These are phyloP conservation scores for Saguinus midas DNA, from an alignment of 2,113 vertebrate genomes.

Conservation along the genomic window DNA sequence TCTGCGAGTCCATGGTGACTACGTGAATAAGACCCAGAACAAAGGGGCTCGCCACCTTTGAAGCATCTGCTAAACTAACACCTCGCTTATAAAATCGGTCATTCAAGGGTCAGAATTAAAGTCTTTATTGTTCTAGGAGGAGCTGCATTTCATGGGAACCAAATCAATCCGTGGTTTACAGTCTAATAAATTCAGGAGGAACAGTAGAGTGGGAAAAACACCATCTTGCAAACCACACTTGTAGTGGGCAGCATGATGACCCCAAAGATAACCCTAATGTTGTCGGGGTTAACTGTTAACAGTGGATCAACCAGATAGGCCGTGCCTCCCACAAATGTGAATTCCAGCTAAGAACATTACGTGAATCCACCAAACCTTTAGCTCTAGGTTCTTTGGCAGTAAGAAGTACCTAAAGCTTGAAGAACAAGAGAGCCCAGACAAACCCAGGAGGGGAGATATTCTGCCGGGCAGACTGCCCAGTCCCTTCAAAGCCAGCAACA, in stretches of 20 bases:
- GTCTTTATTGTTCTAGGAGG: not conserved
- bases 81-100: not conserved
- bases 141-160: not conserved
- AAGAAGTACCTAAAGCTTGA: not conserved
- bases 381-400: not conserved
- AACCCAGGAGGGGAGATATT: not conserved
- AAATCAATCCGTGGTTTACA: not conserved
- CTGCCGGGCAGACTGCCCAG: not conserved
- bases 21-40: not conserved
- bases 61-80: not conserved
- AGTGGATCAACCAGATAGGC: not conserved
- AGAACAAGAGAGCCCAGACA: not conserved
- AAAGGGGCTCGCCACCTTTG: not conserved
- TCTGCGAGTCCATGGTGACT: not conserved
- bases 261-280: not conserved
- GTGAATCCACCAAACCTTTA: no score
- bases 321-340: not conserved
- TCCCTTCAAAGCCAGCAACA: not conserved
- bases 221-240: not conserved
- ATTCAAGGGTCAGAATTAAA: not conserved
- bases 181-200: not conserved
- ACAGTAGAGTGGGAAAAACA: not conserved
- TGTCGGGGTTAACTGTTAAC: not conserved
- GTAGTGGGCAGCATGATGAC: not conserved
- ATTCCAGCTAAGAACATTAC: not conserved